phyloP scores from a whole-genome alignment of 2,113 vertebrate genomes.

The Psephotus haematonotus region DNA sequence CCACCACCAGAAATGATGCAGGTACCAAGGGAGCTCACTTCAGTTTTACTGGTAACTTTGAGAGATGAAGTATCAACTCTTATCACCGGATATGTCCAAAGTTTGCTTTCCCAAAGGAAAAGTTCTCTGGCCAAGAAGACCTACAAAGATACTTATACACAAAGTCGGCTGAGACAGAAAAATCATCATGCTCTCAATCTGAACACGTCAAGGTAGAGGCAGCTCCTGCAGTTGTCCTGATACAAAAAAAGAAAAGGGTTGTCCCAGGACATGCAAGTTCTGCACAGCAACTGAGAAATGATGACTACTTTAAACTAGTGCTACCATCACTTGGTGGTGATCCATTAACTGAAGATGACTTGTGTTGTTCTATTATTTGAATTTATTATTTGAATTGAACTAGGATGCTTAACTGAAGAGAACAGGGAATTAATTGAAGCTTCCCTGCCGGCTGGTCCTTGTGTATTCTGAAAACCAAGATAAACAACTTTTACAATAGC shows the following conservation, averaged over 20 bases:
- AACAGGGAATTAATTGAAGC: background rate
- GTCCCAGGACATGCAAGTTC: background rate
- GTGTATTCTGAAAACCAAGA: background rate
- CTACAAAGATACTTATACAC: background rate
- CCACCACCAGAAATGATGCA: background rate
- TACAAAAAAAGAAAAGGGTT: background rate
- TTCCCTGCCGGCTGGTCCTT: background rate
- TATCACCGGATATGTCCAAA: background rate
- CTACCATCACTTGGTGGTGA: background rate
- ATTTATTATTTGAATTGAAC: background rate
- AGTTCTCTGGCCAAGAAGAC: background rate
- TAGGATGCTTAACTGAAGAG: background rate
- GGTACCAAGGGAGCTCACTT: background rate
- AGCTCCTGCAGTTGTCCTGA: background rate
- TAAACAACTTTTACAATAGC: slow-evolving; percentile 1
- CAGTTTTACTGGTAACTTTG: background rate
- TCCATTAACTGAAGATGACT: background rate
- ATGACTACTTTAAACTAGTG: background rate
- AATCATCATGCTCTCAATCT: background rate
- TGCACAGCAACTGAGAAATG: background rate
- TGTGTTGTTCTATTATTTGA: background rate
- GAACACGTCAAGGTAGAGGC: background rate
- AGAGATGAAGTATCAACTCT: background rate
- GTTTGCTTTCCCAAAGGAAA: background rate
- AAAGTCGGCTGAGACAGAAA: background rate